A percentile compares a stretch with the other conserved stretches of the same genome.
These are phyloP conservation scores for Popillia japonica DNA, from an alignment of 1,140 invertebrate genomes.

Conservation along the genomic window DNA sequence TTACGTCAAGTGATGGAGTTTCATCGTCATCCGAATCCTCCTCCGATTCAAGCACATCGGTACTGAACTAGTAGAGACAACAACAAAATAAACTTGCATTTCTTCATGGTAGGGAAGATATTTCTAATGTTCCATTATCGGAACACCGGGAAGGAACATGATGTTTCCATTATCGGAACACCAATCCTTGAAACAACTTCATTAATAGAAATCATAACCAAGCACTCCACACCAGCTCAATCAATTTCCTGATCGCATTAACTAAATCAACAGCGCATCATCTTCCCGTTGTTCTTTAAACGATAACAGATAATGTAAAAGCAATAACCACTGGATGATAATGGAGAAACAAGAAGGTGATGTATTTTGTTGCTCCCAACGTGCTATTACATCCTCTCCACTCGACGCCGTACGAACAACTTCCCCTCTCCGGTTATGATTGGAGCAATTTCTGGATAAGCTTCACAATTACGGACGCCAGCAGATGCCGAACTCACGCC, in stretches of 20 bases:
- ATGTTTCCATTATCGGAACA: no score
- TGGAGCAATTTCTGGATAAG: not conserved
- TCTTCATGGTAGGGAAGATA: no score
- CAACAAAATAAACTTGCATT: no score
- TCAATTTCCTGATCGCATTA: not conserved
- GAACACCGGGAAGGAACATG: no score
- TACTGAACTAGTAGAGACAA: no score
- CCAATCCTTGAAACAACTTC: not conserved
- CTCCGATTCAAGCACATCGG: conserved; percentile 35
- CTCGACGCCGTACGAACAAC: not conserved
- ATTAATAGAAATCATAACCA: not conserved
- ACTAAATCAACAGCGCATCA: not conserved
- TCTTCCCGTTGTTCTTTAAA: not conserved
- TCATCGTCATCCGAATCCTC: conserved; percentile 28
- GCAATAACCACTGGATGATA: not conserved
- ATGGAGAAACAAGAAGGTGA: not conserved
- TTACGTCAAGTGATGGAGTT: conserved; percentile 39
- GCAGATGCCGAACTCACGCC: not conserved
- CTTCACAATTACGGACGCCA: not conserved
- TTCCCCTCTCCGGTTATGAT: conserved; percentile 1
- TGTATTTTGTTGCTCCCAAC: not conserved
- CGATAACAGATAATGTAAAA: not conserved
- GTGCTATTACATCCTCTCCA: not conserved
- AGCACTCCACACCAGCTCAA: not conserved
- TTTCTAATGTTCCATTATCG: no score